Base-by-base conservation (phyloP, 2,113 vertebrate species). In the Scatophagus argus region DNA sequence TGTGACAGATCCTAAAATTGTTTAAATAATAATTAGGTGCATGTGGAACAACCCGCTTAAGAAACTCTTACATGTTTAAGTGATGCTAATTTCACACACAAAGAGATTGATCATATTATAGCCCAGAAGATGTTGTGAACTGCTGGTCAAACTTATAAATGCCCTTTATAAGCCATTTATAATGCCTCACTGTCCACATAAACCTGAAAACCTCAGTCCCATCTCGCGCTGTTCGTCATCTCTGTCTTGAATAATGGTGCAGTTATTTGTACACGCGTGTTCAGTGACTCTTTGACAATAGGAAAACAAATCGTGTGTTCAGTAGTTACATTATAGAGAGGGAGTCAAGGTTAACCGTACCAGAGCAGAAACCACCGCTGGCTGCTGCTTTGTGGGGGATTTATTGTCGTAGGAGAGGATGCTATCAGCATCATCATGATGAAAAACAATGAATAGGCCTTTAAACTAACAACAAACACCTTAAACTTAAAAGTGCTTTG, bases 271-370 rank as follows among this genome's bases (percentile, higher is more conserved):
- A 61, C 34, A 31, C 39, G 21, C 46, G 47, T 47, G 41, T 54
- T 27, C n/a, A n/a, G 49, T 19, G 31, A 34, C 29, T 49, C 31
- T 65, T 64, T 60, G 73, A 61, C 73, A 64, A 27, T 19, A 29
- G 36, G 65, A 76, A 86, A 79, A 79, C 78, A 79, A 70, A 82
- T 82, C 60, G 71, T 74, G 61, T 58, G 31, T 63, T 74, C 32
- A 47, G 61, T 76, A 39, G 47, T 52, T 72, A 41, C 64, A 60
- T 85, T 78, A 74, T 36, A 38, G 70, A 61, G 51, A 12, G n/a
- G 47, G 46, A 75, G 60, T 60, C 79, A 84, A 85, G 84, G 87
- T 84, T 82, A 77, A 34, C 17, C 60, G 65, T 25, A 75, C 49
- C 1, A 14, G 14, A 31, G 31, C 64, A 72, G 65, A 13, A 62